phyloP scores from a whole-genome alignment of 92 coral and sea anemone species.

The Zoanthus sansibaricus region DNA sequence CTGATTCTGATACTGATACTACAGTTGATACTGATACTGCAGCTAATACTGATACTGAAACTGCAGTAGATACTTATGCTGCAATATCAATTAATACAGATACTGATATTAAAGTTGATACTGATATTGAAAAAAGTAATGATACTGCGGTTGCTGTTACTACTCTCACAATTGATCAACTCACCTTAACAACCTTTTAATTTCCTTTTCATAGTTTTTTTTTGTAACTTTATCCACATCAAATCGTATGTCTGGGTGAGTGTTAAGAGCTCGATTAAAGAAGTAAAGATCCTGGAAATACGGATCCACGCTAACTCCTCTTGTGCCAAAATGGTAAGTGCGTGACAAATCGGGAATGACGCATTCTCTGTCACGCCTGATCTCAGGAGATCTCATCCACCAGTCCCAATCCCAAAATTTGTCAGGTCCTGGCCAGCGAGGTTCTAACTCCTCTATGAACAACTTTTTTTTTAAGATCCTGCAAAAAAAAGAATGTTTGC shows the following conservation, averaged over 20 bases:
- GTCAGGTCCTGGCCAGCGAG: conserved; percentile 40
- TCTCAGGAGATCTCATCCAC: conserved; percentile 42
- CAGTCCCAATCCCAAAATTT: conserved; percentile 50
- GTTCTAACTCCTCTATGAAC: conserved; percentile 33
- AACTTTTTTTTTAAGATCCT: conserved; percentile 32
- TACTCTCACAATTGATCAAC: background rate
- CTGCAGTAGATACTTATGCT: no score
- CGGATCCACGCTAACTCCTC: conserved; percentile 31
- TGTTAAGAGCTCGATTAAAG: conserved; percentile 29
- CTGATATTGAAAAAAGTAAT: no score
- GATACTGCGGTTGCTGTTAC: no score
- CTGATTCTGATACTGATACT: no score
- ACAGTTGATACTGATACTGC: no score
- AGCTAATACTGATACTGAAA: no score
- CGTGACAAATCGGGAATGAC: conserved; percentile 37
- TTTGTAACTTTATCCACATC: conserved; percentile 2
- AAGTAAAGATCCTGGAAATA: conserved; percentile 38
- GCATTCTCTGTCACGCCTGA: conserved; percentile 43
- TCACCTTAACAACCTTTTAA: conserved; percentile 18
- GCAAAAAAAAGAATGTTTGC: background rate
- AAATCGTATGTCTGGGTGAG: conserved; percentile 13
- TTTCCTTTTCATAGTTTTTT: conserved; percentile 29
- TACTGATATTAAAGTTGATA: no score
- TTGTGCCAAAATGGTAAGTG: conserved; percentile 38
- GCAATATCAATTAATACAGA: no score